These are phyloP conservation scores for Hyaena hyaena DNA, from an alignment of 2,113 vertebrate genomes.

Conservation along the genomic window DNA sequence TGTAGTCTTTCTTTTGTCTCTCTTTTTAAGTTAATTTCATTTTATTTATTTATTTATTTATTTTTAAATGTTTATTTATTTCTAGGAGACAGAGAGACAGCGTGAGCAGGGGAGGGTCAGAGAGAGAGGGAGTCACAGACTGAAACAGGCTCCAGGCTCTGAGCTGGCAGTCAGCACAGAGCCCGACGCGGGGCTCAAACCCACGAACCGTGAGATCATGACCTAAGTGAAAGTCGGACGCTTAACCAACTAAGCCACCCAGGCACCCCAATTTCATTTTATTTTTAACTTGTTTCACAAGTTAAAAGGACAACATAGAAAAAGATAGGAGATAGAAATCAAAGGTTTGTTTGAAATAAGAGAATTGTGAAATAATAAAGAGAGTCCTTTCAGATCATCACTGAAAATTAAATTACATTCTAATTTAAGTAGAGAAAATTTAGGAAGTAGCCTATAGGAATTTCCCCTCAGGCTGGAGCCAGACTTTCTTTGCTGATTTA, in stretches of 20 bases:
- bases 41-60: neutral
- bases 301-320: neutral
- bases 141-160: too few species aligned
- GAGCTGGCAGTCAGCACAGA: too few species aligned
- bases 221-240: too few species aligned
- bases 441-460: slow-evolving; percentile 59
- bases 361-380: neutral
- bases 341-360: slow-evolving; percentile 22
- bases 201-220: too few species aligned
- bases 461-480: slow-evolving; percentile 48
- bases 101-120: too few species aligned
- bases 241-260: too few species aligned
- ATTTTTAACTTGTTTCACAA: neutral
- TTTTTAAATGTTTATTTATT: too few species aligned
- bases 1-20: neutral
- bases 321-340: neutral
- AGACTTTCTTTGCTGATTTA: slow-evolving; percentile 72
- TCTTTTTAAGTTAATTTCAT: neutral
- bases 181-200: too few species aligned
- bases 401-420: slow-evolving; percentile 36
- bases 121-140: too few species aligned
- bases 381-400: neutral
- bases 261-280: neutral
- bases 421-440: slow-evolving; percentile 34
- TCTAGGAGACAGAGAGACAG: too few species aligned